A percentile compares a stretch with the other conserved stretches of the same genome.
These are phyloP conservation scores for Emydoidea blandingii DNA, from an alignment of 2,797 vertebrate genomes.

Conservation along the genomic window DNA sequence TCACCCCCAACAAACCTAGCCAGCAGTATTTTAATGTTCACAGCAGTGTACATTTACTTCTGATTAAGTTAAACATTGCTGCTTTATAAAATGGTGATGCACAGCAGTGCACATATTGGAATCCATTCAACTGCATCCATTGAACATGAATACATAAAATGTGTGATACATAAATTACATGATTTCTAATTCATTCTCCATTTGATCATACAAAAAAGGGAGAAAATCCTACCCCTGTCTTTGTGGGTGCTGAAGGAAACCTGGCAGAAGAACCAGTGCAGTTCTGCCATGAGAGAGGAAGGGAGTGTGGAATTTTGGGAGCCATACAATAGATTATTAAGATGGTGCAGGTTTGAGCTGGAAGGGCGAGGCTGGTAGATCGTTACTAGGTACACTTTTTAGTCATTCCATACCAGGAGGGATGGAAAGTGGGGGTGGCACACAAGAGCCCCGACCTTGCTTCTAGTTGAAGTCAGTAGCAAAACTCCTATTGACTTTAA, in stretches of 20 bases:
- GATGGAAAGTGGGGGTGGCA: neutral
- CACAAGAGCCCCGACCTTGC: neutral
- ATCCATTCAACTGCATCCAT: neutral
- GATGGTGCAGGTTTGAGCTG: neutral
- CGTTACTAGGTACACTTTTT: neutral
- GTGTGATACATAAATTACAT: neutral
- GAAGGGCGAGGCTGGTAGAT: neutral
- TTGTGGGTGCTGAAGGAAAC: neutral
- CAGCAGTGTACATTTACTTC: neutral
- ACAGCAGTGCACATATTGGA: accelerated
- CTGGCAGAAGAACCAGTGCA: neutral
- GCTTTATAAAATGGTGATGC: neutral
- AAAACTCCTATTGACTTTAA: neutral
- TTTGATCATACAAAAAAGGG: neutral
- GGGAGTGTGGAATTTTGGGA: neutral
- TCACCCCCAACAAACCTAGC: neutral
- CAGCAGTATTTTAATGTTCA: neutral
- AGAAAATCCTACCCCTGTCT: neutral
- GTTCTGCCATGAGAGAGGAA: neutral
- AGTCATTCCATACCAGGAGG: neutral
- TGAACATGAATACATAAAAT: neutral
- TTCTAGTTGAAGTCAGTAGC: neutral
- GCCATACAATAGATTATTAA: neutral
- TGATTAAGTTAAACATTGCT: neutral
- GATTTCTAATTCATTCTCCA: neutral